A percentile compares a stretch with the other conserved stretches of the same genome.
phyloP scores from a whole-genome alignment of 2,797 vertebrate species.

The Trichosurus vulpecula region DNA sequence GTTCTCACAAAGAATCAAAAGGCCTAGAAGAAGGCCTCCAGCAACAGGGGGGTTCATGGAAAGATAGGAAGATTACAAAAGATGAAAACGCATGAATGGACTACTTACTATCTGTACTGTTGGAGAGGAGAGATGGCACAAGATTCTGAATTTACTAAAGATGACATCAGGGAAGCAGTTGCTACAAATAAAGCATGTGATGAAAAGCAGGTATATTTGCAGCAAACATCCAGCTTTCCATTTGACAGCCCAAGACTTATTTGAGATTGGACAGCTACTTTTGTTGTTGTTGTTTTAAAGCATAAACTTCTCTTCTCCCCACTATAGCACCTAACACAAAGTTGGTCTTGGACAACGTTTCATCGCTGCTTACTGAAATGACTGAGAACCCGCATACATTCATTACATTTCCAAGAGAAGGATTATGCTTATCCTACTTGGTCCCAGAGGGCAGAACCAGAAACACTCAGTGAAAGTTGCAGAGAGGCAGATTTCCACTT shows the following conservation, averaged over 20 bases:
- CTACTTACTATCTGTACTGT: background rate
- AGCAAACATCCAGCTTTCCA: background rate
- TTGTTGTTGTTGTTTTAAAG: background rate
- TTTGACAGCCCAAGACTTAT: background rate
- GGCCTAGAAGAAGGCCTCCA: background rate
- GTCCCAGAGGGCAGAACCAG: background rate
- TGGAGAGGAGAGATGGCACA: background rate
- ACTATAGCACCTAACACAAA: background rate
- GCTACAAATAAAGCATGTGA: background rate
- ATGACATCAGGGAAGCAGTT: background rate
- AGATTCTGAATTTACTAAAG: background rate
- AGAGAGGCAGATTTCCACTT: background rate
- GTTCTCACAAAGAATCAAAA: background rate
- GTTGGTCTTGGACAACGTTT: background rate
- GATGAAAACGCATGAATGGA: background rate
- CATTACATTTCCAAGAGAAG: background rate
- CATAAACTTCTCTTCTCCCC: background rate
- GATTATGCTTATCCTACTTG: background rate
- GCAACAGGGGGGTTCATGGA: background rate
- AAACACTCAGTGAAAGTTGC: background rate
- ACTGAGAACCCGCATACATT: background rate
- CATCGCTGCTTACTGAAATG: background rate
- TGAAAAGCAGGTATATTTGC: background rate
- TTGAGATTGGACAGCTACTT: background rate
- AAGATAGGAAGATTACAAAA: background rate